These are phyloP conservation scores for Leptogaster cylindrica DNA, from an alignment of 2,888 invertebrate genomes.

Conservation along the genomic window DNA sequence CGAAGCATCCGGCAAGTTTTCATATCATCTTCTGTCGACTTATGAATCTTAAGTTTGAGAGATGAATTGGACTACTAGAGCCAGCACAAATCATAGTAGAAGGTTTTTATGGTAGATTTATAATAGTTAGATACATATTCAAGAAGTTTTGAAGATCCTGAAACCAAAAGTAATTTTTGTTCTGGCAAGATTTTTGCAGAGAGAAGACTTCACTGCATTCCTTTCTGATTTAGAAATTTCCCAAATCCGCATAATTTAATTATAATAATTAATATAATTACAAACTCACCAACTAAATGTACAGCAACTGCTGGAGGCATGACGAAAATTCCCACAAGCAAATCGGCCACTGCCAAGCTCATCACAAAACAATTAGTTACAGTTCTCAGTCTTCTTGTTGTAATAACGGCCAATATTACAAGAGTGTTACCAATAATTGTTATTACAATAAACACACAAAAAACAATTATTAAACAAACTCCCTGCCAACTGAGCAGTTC, in stretches of 20 bases:
- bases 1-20: no score
- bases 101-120: no score
- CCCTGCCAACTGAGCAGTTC: slow-evolving; percentile 62
- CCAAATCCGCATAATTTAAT: not conserved
- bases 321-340: slow-evolving; percentile 90
- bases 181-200: no score
- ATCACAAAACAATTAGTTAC: slow-evolving; percentile 96
- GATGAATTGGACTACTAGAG: no score
- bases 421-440: slow-evolving; percentile 86
- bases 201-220: no score
- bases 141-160: no score
- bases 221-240: not conserved
- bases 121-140: no score
- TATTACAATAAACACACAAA: slow-evolving; percentile 73
- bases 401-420: slow-evolving; percentile 87
- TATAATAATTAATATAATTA: not conserved
- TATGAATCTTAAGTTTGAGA: no score
- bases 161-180: no score
- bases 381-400: slow-evolving; percentile 83
- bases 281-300: slow-evolving; percentile 79
- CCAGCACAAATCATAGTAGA: no score
- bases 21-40: no score
- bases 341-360: slow-evolving; percentile 91
- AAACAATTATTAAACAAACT: slow-evolving; percentile 68
- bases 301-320: slow-evolving; percentile 92